Percentiles rank a stretch among this genome's conserved stretches.
Evolutionary conservation across 2,113 vertebrate genomes (phyloP).

Genomic region (Hirundichthys speculiger): DNA sequence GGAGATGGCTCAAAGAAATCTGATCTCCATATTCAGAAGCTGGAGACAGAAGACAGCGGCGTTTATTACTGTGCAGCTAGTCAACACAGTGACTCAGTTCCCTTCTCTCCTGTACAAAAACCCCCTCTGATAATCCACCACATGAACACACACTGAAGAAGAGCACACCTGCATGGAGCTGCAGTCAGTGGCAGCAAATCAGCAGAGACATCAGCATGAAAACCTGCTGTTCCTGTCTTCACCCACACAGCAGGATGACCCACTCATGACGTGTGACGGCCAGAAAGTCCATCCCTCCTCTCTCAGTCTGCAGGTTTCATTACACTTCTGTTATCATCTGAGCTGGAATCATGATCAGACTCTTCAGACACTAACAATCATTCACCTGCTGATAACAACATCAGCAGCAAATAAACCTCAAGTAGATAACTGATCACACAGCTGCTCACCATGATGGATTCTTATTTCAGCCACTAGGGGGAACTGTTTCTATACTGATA

Average conservation of each 20-base stretch:
- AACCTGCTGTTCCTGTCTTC: constrained; percentile 9
- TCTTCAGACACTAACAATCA: no score
- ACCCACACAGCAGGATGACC: background rate
- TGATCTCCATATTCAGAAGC: constrained; percentile 1
- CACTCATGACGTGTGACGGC: no score
- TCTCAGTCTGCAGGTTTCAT: no score
- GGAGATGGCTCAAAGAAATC: constrained; percentile 26
- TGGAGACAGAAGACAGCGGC: constrained; percentile 38
- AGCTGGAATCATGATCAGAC: no score
- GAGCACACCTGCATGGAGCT: background rate
- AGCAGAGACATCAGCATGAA: constrained; percentile 10
- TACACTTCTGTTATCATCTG: no score
- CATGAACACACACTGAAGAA: background rate
- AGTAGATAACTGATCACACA: no score
- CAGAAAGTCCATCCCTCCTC: no score
- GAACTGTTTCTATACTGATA: background rate
- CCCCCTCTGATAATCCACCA: background rate
- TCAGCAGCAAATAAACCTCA: no score
- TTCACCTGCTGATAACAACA: no score
- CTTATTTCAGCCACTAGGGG: background rate
- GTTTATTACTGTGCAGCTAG: constrained; percentile 70
- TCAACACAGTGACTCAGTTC: constrained; percentile 42
- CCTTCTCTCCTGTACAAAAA: constrained; percentile 35
- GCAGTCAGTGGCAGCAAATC: constrained; percentile 17
- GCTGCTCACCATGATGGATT: no score